Evolutionary conservation across 2,797 vertebrate species (phyloP).

Genomic region (Clarias platycephalus): DNA sequence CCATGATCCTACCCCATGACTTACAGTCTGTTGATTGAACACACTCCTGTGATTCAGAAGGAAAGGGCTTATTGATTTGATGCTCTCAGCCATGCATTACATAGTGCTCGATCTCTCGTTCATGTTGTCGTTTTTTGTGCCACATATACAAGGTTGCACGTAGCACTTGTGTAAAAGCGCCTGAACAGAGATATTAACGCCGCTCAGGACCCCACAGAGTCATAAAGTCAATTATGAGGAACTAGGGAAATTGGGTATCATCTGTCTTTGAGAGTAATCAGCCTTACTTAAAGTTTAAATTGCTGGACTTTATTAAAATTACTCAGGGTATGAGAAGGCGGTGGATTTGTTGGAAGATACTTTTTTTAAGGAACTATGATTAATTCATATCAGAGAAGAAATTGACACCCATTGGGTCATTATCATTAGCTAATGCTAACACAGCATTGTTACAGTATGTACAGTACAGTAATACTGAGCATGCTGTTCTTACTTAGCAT

Average conservation of each 20-base stretch:
- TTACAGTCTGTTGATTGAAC: slow-evolving; percentile 28
- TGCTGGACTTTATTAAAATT: slow-evolving; percentile 56
- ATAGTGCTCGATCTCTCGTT: slow-evolving; percentile 1
- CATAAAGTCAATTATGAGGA: slow-evolving; percentile 43
- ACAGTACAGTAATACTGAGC: neutral
- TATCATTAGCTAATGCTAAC: neutral
- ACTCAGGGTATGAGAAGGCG: slow-evolving; percentile 46
- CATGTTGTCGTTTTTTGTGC: neutral
- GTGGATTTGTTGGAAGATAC: slow-evolving; percentile 57
- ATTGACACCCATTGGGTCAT: neutral
- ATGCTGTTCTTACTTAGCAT: neutral
- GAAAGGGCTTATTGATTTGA: slow-evolving; percentile 13
- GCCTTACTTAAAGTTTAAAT: slow-evolving; percentile 51
- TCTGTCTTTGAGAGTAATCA: slow-evolving; percentile 43
- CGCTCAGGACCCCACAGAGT: slow-evolving; percentile 3
- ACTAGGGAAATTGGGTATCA: slow-evolving; percentile 49
- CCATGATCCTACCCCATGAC: slow-evolving; percentile 5
- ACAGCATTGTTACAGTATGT: too few species aligned
- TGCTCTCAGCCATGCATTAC: slow-evolving; percentile 3
- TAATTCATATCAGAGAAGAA: neutral
- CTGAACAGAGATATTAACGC: slow-evolving; percentile 6
- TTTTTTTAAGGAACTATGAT: slow-evolving; percentile 27
- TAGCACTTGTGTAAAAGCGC: neutral
- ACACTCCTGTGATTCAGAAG: slow-evolving; percentile 8
- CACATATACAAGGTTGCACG: neutral